Conservation (phyloP, 2,113 vertebrate genomes). For the Campylomormyrus tamandua region DNA sequence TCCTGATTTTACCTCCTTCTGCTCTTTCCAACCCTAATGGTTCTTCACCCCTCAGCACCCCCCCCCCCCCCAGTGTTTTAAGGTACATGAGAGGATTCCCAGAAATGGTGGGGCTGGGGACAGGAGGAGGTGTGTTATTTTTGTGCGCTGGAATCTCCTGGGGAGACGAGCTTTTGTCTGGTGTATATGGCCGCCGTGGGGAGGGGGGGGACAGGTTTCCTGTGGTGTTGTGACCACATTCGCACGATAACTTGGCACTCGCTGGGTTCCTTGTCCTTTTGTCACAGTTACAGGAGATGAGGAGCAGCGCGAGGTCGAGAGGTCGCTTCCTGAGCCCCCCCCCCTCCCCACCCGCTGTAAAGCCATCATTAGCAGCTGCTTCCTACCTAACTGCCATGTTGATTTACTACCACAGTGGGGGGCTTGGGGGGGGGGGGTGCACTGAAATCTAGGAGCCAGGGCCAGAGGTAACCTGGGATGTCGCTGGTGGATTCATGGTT, state of each 20-base stretch:
- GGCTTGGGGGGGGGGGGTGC: background rate
- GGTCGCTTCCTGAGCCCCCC: constrained; percentile 80
- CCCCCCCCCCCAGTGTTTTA: background rate
- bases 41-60: background rate
- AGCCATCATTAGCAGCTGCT: constrained; percentile 84
- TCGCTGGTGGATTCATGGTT: background rate
- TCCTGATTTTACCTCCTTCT: background rate
- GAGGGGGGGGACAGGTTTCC: constrained; percentile 43
- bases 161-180: constrained; percentile 35
- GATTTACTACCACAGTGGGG: constrained; percentile 70
- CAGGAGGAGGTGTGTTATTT: constrained; percentile 32
- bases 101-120: background rate
- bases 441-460: background rate
- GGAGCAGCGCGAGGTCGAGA: constrained; percentile 85
- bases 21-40: background rate
- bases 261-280: constrained; percentile 62
- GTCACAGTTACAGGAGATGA: constrained; percentile 65
- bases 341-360: constrained; percentile 40
- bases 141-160: constrained; percentile 15
- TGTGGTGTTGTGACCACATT: constrained; percentile 40
- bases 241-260: constrained; percentile 46
- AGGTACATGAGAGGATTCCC: constrained; percentile 19
- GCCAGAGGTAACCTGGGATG: background rate
- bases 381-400: constrained; percentile 85
- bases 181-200: constrained; percentile 13